Percentiles rank a stretch among this genome's conserved stretches.
Conservation (phyloP, 1,140 invertebrate genomes). For the Trialeurodes vaporariorum region DNA sequence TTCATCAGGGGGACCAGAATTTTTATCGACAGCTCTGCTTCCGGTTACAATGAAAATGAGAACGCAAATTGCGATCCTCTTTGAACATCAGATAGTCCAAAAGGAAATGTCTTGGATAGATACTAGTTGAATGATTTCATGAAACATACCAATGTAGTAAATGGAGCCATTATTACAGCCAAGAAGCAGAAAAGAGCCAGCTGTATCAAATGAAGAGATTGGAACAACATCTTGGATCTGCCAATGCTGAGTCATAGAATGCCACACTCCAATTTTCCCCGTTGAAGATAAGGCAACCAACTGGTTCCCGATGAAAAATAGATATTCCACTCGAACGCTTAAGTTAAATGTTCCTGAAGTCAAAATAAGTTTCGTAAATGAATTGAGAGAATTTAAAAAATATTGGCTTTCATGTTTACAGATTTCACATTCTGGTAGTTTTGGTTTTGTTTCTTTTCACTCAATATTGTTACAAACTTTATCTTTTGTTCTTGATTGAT, state of each 20-base stretch:
- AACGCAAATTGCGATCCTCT: no score
- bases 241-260: slow-evolving; percentile 97
- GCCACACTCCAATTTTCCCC: slow-evolving; percentile 98
- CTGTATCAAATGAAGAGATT: slow-evolving; percentile 90
- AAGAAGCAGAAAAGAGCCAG: slow-evolving; percentile 85
- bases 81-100: no score
- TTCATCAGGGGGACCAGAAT: no score
- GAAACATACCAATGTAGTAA: slow-evolving; percentile 78
- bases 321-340: slow-evolving; percentile 82
- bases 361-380: slow-evolving; percentile 7
- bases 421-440: no score
- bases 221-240: slow-evolving; percentile 91
- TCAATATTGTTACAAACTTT: no score
- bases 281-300: slow-evolving; percentile 83
- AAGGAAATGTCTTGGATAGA: no score
- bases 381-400: no score
- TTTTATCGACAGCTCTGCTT: no score
- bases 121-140: slow-evolving; percentile 18
- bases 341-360: slow-evolving; percentile 70
- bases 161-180: slow-evolving; percentile 95
- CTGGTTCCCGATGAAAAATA: slow-evolving; percentile 96
- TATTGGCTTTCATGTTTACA: no score
- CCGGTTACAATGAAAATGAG: no score
- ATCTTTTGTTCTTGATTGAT: no score
- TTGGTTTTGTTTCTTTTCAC: no score